Evolutionary conservation across 1,140 invertebrate genomes (phyloP).

Genomic region (Drosophila punjabiensis): DNA sequence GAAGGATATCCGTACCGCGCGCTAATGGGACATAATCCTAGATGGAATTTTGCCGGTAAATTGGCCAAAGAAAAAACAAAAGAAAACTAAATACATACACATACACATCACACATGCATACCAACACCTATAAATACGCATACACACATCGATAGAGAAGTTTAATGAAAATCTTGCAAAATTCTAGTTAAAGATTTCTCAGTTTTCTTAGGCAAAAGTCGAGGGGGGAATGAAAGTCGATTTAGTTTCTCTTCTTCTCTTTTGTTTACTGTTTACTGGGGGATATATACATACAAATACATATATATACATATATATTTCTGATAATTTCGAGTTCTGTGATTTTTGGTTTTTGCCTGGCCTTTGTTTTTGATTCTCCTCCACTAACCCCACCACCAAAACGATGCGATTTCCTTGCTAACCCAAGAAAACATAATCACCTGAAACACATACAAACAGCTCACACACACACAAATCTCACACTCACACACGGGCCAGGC

Average conservation of each 20-base stretch:
- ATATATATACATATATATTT: too few relatives aligned
- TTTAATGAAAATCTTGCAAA: constrained; percentile 18
- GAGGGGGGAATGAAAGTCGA: neutral
- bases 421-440: constrained; percentile 18
- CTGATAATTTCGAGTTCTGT: constrained; percentile 3
- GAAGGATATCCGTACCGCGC: constrained; percentile 84
- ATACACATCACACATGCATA: constrained; percentile 27
- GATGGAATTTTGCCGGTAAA: constrained; percentile 85
- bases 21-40: constrained; percentile 85
- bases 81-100: constrained; percentile 19
- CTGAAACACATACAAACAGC: neutral
- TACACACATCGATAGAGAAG: constrained; percentile 33
- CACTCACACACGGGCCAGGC: constrained; percentile 17
- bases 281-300: neutral
- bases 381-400: constrained; percentile 25
- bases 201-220: neutral
- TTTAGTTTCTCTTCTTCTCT: constrained; percentile 2
- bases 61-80: constrained; percentile 70
- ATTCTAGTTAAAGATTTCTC: constrained; percentile 19
- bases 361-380: constrained; percentile 17
- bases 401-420: constrained; percentile 35
- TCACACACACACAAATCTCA: constrained; percentile 20
- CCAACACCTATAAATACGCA: constrained; percentile 37
- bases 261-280: constrained; percentile 1
- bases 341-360: constrained; percentile 20